A percentile compares a stretch with the other conserved stretches of the same genome.
phyloP scores from a whole-genome alignment of 2,888 invertebrate genomes.

The Teinopalpus imperialis region DNA sequence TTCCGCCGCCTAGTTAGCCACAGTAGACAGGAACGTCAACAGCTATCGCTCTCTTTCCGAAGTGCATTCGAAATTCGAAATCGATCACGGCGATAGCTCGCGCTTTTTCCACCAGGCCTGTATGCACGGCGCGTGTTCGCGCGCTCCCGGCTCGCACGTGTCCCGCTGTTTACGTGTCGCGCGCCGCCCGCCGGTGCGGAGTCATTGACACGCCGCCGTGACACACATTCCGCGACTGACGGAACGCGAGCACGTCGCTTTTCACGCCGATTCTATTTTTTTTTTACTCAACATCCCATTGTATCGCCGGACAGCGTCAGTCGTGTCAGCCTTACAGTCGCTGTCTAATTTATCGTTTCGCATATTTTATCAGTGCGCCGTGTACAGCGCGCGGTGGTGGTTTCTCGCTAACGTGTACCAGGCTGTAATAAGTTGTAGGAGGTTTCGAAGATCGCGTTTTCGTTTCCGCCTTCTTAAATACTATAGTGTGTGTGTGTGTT shows the following conservation, averaged over 20 bases:
- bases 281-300: slow-evolving; percentile 26
- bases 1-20: background rate
- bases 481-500: slow-evolving; percentile 6
- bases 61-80: slow-evolving; percentile 23
- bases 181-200: slow-evolving; percentile 61
- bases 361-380: slow-evolving; percentile 30
- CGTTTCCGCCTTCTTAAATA: slow-evolving; percentile 14
- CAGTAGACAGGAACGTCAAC: slow-evolving; percentile 15
- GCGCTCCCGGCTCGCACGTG: slow-evolving; percentile 6
- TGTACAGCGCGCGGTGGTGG: slow-evolving; percentile 32
- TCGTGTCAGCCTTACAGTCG: slow-evolving; percentile 38
- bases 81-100: slow-evolving; percentile 25
- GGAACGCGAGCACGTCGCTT: slow-evolving; percentile 60
- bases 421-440: slow-evolving; percentile 14
- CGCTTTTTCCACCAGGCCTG: slow-evolving; percentile 19
- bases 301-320: slow-evolving; percentile 30
- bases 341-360: slow-evolving; percentile 51
- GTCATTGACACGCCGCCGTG: slow-evolving; percentile 78
- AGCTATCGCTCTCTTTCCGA: slow-evolving; percentile 21
- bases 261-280: slow-evolving; percentile 50
- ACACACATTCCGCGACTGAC: slow-evolving; percentile 77
- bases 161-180: slow-evolving; percentile 32
- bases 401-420: slow-evolving; percentile 33
- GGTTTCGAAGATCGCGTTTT: slow-evolving; percentile 10
- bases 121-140: slow-evolving; percentile 17